phyloP scores from a whole-genome alignment of 2,797 vertebrate genomes.

The Gymnothorax reevesii region DNA sequence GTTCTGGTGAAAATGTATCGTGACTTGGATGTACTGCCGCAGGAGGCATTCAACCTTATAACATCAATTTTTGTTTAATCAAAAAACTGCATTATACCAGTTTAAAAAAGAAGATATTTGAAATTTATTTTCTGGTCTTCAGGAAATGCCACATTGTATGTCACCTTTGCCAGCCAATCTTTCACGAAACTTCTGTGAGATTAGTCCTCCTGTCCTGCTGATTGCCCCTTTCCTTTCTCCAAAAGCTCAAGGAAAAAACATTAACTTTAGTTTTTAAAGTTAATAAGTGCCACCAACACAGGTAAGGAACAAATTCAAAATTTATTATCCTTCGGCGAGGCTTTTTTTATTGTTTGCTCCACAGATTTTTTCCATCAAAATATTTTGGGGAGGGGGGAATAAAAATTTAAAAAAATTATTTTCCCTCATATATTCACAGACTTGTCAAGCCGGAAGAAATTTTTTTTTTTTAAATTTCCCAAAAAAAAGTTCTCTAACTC shows the following conservation, averaged over 20 bases:
- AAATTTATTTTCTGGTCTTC: not conserved
- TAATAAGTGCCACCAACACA: slow-evolving; percentile 21
- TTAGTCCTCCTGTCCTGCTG: not conserved
- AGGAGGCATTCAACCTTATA: not conserved
- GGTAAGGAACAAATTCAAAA: too few species aligned
- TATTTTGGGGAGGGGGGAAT: too few species aligned
- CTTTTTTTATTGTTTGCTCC: too few species aligned
- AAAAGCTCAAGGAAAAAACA: slow-evolving; percentile 20
- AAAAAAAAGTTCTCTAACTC: too few species aligned
- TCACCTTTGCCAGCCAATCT: not conserved
- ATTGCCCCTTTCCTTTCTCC: slow-evolving; percentile 19
- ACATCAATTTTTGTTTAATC: not conserved
- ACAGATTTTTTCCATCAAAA: too few species aligned
- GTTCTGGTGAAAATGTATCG: not conserved
- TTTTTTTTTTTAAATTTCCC: too few species aligned
- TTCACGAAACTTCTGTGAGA: not conserved
- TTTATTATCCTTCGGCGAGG: too few species aligned
- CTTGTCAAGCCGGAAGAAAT: too few species aligned
- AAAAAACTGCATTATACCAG: not conserved
- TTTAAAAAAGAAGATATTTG: not conserved
- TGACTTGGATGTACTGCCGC: not conserved
- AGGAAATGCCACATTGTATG: not conserved
- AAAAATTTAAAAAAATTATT: too few species aligned
- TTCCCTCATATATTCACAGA: too few species aligned
- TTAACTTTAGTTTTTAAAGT: not conserved